phyloP scores from a whole-genome alignment of 2,888 invertebrate species.

The Agrotis puta region DNA sequence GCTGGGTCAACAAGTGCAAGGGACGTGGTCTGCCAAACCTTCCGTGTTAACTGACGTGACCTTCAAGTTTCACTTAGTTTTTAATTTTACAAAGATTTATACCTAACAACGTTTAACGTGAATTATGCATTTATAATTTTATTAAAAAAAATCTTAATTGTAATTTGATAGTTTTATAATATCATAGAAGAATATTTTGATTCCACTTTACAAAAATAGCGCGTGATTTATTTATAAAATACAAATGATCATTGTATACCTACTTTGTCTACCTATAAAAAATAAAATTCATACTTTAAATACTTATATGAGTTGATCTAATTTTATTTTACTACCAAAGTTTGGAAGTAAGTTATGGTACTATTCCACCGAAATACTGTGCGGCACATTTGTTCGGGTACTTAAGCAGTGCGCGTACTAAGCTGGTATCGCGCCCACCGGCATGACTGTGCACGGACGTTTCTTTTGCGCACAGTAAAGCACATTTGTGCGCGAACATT shows the following conservation, averaged over 20 bases:
- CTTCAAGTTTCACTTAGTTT: slow-evolving; percentile 5
- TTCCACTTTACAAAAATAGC: no score
- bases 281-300: slow-evolving; percentile 11
- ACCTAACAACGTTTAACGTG: neutral
- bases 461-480: no score
- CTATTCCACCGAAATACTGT: no score
- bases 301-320: no score
- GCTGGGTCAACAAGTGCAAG: slow-evolving; percentile 77
- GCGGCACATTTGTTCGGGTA: no score
- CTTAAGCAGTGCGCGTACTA: no score
- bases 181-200: neutral
- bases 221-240: no score
- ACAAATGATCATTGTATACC: no score
- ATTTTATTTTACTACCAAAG: neutral
- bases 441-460: no score
- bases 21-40: slow-evolving; percentile 48
- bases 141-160: slow-evolving; percentile 2
- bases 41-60: slow-evolving; percentile 35
- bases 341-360: neutral
- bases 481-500: no score
- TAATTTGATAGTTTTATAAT: neutral
- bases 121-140: slow-evolving; percentile 37
- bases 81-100: neutral
- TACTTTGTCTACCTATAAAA: no score
- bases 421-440: no score